Conservation (phyloP, 2,797 vertebrate species). For the Coluber constrictor region DNA sequence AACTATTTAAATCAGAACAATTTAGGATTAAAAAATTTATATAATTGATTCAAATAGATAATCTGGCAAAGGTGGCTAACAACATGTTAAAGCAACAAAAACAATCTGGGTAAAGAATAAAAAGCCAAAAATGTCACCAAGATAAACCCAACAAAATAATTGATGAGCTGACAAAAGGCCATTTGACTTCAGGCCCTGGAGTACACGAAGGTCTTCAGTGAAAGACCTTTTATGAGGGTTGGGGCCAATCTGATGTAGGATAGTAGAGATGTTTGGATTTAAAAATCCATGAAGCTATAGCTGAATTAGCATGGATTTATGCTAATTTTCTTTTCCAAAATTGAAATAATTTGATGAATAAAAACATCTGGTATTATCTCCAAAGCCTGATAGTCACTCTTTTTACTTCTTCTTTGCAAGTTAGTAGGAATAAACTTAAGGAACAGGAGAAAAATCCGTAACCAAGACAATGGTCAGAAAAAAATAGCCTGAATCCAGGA, state of each 20-base stretch:
- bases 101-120: not conserved
- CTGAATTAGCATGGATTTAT: not conserved
- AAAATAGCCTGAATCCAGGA: not conserved
- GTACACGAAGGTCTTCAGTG: not conserved
- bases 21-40: not conserved
- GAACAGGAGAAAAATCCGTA: not conserved
- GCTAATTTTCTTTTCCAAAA: not conserved
- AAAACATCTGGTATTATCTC: not conserved
- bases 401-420: not conserved
- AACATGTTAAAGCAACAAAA: not conserved
- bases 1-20: not conserved
- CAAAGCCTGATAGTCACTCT: not conserved
- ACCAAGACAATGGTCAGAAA: not conserved
- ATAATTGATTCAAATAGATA: not conserved
- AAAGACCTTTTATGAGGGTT: not conserved
- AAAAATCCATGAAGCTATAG: not conserved
- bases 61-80: not conserved
- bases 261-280: not conserved
- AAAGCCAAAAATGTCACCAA: not conserved
- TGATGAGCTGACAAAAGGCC: not conserved
- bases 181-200: not conserved
- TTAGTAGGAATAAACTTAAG: not conserved
- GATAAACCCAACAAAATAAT: not conserved
- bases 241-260: not conserved
- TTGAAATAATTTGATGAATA: not conserved